These are phyloP conservation scores for Orchesella flavescens DNA, from an alignment of 2,888 invertebrate species.

Conservation along the genomic window DNA sequence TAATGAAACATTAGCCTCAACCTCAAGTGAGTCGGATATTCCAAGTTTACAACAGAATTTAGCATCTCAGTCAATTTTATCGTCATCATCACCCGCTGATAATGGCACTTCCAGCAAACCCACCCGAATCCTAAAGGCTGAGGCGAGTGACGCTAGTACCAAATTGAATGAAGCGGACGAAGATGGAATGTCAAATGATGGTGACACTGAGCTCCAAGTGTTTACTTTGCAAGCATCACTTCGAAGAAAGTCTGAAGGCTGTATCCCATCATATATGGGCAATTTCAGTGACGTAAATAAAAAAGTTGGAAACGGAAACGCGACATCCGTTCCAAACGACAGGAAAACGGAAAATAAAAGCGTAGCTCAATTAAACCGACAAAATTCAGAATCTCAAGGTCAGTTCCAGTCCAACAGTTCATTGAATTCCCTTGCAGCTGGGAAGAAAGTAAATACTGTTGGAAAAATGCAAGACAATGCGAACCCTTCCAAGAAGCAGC, in stretches of 20 bases:
- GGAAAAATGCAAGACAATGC: neutral
- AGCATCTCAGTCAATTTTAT: slow-evolving; percentile 9
- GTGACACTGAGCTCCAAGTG: neutral
- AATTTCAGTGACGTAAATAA: neutral
- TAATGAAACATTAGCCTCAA: slow-evolving; percentile 37
- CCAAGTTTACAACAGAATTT: neutral
- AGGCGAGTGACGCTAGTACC: neutral
- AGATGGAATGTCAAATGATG: neutral
- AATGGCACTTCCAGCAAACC: neutral
- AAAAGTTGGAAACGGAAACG: neutral
- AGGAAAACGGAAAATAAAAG: neutral
- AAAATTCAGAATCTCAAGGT: slow-evolving; percentile 53
- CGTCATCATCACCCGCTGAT: too few relatives aligned
- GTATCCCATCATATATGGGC: slow-evolving; percentile 32
- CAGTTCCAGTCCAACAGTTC: slow-evolving; percentile 24
- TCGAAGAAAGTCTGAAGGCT: slow-evolving; percentile 36
- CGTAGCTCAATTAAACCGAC: slow-evolving; percentile 1
- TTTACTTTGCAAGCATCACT: too few relatives aligned
- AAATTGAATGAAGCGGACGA: neutral
- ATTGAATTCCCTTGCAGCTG: neutral
- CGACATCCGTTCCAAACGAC: neutral
- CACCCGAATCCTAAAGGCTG: too few relatives aligned
- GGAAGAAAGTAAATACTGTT: neutral
- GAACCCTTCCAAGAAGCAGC: neutral
- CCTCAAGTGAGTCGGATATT: slow-evolving; percentile 54